A percentile compares a stretch with the other conserved stretches of the same genome.
These are phyloP conservation scores for Periophthalmus modestus DNA, from an alignment of 2,113 vertebrate genomes.

Conservation along the genomic window DNA sequence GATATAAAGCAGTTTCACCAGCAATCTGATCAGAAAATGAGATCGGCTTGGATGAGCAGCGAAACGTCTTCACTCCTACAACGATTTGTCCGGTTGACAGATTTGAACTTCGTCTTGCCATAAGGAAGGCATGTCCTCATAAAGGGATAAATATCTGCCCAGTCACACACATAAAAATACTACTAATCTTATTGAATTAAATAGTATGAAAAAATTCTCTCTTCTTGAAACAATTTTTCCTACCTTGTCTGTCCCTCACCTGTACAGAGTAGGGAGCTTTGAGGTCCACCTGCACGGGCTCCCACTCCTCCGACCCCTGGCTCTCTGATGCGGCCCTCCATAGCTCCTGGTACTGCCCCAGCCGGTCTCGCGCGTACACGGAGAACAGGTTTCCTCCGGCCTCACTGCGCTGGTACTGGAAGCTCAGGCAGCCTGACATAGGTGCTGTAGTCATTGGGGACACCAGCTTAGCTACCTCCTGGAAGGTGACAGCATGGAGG, in stretches of 20 bases:
- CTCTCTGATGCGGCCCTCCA: constrained; percentile 79
- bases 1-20: no score
- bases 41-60: no score
- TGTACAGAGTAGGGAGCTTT: constrained; percentile 85
- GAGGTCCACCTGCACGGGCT: constrained; percentile 86
- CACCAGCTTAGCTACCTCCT: constrained; percentile 91
- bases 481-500: constrained; percentile 85
- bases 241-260: constrained; percentile 70
- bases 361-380: constrained; percentile 83
- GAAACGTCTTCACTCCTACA: no score
- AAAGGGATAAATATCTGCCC: no score
- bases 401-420: constrained; percentile 87
- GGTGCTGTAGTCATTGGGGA: constrained; percentile 84
- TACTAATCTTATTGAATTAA: no score
- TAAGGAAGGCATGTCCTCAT: no score
- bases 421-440: constrained; percentile 90
- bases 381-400: constrained; percentile 83
- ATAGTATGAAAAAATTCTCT: no score
- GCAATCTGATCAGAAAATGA: no score
- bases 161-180: no score
- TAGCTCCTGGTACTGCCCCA: constrained; percentile 90
- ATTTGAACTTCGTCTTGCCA: no score
- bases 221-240: neutral
- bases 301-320: constrained; percentile 74
- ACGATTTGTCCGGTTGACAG: no score